Conservation (phyloP, 2,888 invertebrate species). For the Alitta virens region DNA sequence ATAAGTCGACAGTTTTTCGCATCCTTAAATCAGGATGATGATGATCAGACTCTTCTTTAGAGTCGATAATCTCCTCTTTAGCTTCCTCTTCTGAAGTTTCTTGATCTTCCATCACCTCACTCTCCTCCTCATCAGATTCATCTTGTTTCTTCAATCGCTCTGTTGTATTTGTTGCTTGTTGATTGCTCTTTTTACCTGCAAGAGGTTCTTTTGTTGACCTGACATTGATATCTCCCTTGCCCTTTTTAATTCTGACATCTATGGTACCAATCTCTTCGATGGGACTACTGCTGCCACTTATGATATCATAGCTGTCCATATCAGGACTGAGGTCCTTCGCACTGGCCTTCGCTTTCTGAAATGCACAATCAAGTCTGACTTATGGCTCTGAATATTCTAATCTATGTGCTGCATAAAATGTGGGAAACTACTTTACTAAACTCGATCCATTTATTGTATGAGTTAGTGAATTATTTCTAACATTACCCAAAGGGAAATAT, state of each 20-base stretch:
- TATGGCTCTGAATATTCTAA: no score
- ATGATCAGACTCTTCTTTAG: no score
- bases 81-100: background rate
- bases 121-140: background rate
- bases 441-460: no score
- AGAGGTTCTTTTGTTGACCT: no score
- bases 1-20: no score
- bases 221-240: background rate
- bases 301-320: slow-evolving; percentile 15
- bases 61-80: background rate
- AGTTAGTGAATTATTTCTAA: no score
- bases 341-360: background rate
- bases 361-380: no score
- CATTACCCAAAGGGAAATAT: no score
- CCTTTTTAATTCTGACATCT: background rate
- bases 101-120: background rate
- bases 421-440: no score
- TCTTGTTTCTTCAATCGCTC: background rate
- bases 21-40: no score
- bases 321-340: slow-evolving; percentile 11
- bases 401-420: no score
- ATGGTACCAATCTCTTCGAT: background rate
- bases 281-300: background rate
- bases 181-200: no score
- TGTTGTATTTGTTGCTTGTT: background rate